Evolutionary conservation across 2,888 invertebrate species (phyloP).

Genomic region (Schizotus pectinicornis): DNA sequence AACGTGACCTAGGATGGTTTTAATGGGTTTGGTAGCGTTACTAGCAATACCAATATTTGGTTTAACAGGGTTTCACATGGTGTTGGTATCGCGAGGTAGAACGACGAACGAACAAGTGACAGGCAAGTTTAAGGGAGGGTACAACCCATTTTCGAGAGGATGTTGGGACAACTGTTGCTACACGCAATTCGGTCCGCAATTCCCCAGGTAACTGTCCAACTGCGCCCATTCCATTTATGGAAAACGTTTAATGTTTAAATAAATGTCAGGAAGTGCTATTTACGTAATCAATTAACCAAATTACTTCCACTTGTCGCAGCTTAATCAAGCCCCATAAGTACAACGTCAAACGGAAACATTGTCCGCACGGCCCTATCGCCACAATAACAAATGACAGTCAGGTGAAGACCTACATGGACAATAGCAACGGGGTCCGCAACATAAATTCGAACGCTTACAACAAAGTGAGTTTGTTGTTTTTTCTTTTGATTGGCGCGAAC

Average conservation of each 20-base stretch:
- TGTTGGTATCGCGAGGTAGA: constrained; percentile 92
- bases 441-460: constrained; percentile 88
- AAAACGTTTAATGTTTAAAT: too few species aligned
- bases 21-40: constrained; percentile 90
- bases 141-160: constrained; percentile 97
- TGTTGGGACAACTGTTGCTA: constrained; percentile 96
- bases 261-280: too few species aligned
- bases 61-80: constrained; percentile 96
- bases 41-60: constrained; percentile 97
- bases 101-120: constrained; percentile 99
- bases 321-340: constrained; percentile 72
- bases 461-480: constrained; percentile 71
- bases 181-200: constrained; percentile 95
- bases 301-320: constrained; percentile 54
- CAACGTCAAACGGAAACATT: constrained; percentile 67
- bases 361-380: constrained; percentile 59
- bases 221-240: not conserved
- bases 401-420: constrained; percentile 96
- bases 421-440: constrained; percentile 81
- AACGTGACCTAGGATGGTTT: constrained; percentile 71
- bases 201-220: constrained; percentile 79
- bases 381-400: constrained; percentile 74
- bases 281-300: constrained; percentile 15
- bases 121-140: constrained; percentile 97
- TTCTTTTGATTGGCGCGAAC: constrained; percentile 30